Evolutionary conservation across 2,797 vertebrate genomes (phyloP), one percentile per base, ranked within the genome.

Genomic region (Neopelma chrysocephalum): DNA sequence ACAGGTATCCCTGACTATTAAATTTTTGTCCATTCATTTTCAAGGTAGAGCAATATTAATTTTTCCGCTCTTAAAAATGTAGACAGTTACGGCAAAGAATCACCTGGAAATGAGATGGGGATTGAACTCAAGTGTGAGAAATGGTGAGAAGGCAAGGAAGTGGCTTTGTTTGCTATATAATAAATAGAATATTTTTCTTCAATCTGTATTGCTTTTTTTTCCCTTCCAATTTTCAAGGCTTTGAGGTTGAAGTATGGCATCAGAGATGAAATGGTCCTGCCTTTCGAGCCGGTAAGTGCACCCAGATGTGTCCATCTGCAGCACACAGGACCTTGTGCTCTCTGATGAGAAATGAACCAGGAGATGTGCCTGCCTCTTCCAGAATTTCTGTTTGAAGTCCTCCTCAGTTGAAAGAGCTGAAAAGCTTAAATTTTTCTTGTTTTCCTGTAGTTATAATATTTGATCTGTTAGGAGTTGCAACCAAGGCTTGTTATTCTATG

Each of bases 261-360:
- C 84, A 98, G 98, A 93, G 99, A 99, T 98, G 99, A 99, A 81
- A 99, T 99, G 99, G 99, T 99, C 77, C 94, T 99, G 92, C 99
- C 99, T 0, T 99, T 99, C 87, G 99, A 99, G 89, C 99, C 99
- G 70, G 99, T 99, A 95, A 98, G 98, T 98, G 31, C 34, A 7
- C 5, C 27, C 15, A 3, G 21, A 7, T 0, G 0, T 50, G 53
- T 80, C 48, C 51, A 8, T 15, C 47, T 60, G 9, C 12, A 48
- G 32, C 34, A n/a, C 61, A 12, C 1, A 12, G 32, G 42, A 3
- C 38, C 40, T 43, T 13, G 34, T 26, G 53, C 15, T 68, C 26
- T 18, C 34, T 57, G 48, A 34, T 71, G 45, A 58, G 53, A 51
- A 57, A 23, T 0, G 0, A 53, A 3, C 19, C 43, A 18, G 38